Evolutionary conservation across 2,888 invertebrate species (phyloP), one percentile per base, ranked within the genome.

Genomic region (Drosophila leonis): DNA sequence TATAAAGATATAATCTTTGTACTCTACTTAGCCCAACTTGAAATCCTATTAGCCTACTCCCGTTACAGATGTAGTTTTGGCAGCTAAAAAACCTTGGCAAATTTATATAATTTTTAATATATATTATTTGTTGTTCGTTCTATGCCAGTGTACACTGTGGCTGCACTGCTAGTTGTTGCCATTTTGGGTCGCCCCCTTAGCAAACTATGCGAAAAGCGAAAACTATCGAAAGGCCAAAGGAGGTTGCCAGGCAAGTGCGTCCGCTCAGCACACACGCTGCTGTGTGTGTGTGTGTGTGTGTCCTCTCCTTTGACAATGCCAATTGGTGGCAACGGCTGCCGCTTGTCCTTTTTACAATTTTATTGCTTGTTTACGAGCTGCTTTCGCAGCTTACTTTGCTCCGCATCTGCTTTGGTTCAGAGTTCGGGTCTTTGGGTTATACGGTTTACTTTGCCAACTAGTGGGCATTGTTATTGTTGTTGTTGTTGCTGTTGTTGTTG

Each of bases 291-390:
- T 56, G 59, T 61, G 48, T 48, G 59, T 65, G 24, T 49, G 33
- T 56, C 65, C 60, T 65, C 75, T 75, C 63, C 60, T 78, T 79
- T 82, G 82, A 84, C 89, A 85, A 80, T 85, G 81, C 72, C 84
- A 84, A 88, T 89, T 87, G 89, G 87, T 82, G 82, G 75, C 76
- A 78, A 75, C 72, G 77, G 51, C 82, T 81, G 83, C 76, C 80
- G 71, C 75, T 89, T 88, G 89, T 86, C 87, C 86, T 89, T 86
- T 86, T 87, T 87, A 89, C 87, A 84, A 87, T 86, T 86, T 89
- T 87, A 86, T 86, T 86, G 87, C 86, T 86, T 89, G 86, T 86
- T 86, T 89, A 86, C 88, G 86, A 89, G 89, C 87, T 89, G 78
- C 82, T 86, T 81, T 81, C 78, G 79, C 77, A 72, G 69, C 79